Percentiles rank a stretch among this genome's conserved stretches.
Conservation (phyloP, 2,888 invertebrate genomes). For the Lycocerus yunnanus region DNA sequence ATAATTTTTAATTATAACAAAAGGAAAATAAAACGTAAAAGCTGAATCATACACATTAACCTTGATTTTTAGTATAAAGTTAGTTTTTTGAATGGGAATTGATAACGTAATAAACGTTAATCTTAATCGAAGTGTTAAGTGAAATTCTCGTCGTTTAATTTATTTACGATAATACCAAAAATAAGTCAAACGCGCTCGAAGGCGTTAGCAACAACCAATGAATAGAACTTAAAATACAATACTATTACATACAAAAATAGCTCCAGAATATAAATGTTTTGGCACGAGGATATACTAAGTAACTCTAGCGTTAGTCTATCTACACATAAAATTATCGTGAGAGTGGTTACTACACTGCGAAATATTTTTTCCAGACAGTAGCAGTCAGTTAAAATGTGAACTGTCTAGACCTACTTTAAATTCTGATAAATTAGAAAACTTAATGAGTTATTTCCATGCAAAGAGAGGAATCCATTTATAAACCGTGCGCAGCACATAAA, state of each 20-base stretch:
- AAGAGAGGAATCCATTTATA: background rate
- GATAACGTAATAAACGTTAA: background rate
- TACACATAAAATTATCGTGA: background rate
- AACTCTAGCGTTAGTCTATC: background rate
- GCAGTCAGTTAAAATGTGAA: background rate
- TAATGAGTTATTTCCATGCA: background rate
- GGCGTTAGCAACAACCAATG: background rate
- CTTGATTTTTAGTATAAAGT: background rate
- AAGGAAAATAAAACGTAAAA: background rate
- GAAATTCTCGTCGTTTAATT: background rate
- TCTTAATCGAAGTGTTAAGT: background rate
- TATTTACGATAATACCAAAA: background rate
- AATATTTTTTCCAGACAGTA: background rate
- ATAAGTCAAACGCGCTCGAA: background rate
- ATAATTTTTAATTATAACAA: background rate
- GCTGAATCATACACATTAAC: background rate
- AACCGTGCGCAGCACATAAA: background rate
- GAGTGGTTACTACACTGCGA: background rate
- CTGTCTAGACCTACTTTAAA: background rate
- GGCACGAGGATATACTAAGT: background rate
- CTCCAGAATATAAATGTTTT: background rate
- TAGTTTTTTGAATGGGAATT: background rate
- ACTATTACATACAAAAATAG: background rate
- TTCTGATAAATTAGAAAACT: background rate
- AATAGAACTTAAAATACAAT: background rate